Evolutionary conservation across 2,888 invertebrate genomes (phyloP), one percentile per base, ranked within the genome.

Genomic region (Colletes collaris): DNA sequence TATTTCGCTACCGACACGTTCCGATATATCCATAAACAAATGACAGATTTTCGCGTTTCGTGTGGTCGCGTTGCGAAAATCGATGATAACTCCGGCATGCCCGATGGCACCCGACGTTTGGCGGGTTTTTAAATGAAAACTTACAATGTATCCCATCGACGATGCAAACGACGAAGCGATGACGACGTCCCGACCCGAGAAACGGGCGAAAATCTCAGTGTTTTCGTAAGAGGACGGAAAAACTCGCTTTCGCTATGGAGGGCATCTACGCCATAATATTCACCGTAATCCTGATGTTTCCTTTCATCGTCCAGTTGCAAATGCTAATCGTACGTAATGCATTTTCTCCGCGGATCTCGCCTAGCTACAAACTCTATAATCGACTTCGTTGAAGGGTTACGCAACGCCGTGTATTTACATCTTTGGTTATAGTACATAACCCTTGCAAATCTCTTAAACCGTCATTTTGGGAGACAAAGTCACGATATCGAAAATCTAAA

Each of bases 251-350:
- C 70, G 44, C 55, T 49, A 85, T 85, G 85, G 83, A 76, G 56
- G 83, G 53, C 76, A 65, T 83, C 62, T 66, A 50, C 52, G 64
- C 77, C 27, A 27, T 78, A 71, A 74, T 77, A 56, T 73, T 83
- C 65, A 71, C 83, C 46, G 27, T 85, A 35, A 66, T 83, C 56
- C 72, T 85, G 66, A 50, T 78, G 44, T 40, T 83, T 50, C 78
- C 81, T 35, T 59, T 85, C 40, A 27, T 76, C 62, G n/a, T 81
- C 65, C 83, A 85, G 64, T 65, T 85, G n/a, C 83, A 85, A 60
- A 78, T 75, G 74, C 63, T 85, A 64, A 78, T 85, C 63, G 86
- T 85, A 71, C 53, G 85, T 83, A 71, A 77, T 56, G 62, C 40
- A 58, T 67, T 62, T 79, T 67, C n/a, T n/a, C 27, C 19, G 35